Percentiles rank a stretch among this genome's conserved stretches.
These are phyloP conservation scores for Chascanopsetta lugubris DNA, from an alignment of 2,113 vertebrate species.

Conservation along the genomic window DNA sequence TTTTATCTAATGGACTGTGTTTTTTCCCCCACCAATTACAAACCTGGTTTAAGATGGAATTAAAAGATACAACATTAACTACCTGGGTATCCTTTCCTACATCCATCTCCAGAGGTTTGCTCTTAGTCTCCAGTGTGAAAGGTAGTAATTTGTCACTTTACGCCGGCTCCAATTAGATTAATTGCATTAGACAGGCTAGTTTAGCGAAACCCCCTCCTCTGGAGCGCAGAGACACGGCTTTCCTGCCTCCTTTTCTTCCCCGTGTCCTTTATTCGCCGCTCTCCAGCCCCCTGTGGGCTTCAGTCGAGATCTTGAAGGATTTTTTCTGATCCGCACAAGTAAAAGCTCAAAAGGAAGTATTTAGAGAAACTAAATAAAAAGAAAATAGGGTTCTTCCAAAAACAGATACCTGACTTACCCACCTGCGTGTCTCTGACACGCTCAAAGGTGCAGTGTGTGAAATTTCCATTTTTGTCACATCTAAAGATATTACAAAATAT, in stretches of 20 bases:
- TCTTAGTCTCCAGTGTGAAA: slow-evolving; percentile 85
- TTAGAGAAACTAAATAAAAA: no score
- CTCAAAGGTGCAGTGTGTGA: no score
- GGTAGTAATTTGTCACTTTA: slow-evolving; percentile 95
- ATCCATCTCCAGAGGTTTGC: slow-evolving; percentile 69
- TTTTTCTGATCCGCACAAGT: slow-evolving; percentile 46
- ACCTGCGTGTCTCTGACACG: slow-evolving; percentile 20
- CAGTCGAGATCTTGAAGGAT: slow-evolving; percentile 59
- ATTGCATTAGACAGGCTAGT: slow-evolving; percentile 92
- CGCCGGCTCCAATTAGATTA: slow-evolving; percentile 94
- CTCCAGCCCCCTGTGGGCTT: slow-evolving; percentile 57
- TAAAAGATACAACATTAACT: slow-evolving; percentile 69
- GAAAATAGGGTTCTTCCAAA: no score
- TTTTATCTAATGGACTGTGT: slow-evolving; percentile 44
- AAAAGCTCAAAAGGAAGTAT: slow-evolving; percentile 11
- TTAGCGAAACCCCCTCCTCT: slow-evolving; percentile 87
- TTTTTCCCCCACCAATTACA: slow-evolving; percentile 47
- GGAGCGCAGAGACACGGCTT: slow-evolving; percentile 86
- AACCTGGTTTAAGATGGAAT: slow-evolving; percentile 60
- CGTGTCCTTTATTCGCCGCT: slow-evolving; percentile 61
- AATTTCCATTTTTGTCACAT: no score
- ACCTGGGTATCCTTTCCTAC: slow-evolving; percentile 63
- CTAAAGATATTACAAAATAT: no score
- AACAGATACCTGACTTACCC: slow-evolving; percentile 11
- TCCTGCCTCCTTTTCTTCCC: slow-evolving; percentile 82